phyloP scores from a whole-genome alignment of 2,888 invertebrate genomes.

The Tenthredo livida region DNA sequence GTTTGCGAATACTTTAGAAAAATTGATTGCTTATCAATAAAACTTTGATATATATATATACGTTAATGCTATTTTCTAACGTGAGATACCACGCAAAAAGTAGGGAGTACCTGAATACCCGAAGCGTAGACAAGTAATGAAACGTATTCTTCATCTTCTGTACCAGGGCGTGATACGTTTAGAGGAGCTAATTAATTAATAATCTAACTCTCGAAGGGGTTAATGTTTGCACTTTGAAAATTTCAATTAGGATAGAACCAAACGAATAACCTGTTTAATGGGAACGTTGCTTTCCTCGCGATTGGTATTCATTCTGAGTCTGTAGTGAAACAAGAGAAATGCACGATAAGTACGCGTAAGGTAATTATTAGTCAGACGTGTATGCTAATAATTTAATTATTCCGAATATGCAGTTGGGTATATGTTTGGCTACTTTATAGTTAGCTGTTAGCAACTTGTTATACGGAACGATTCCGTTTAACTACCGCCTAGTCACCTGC shows the following conservation, averaged over 20 bases:
- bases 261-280: slow-evolving; percentile 24
- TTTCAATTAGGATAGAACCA: slow-evolving; percentile 10
- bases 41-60: no score
- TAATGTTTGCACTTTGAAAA: background rate
- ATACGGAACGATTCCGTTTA: slow-evolving; percentile 14
- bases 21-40: background rate
- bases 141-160: background rate
- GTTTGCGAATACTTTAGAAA: background rate
- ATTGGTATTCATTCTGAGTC: slow-evolving; percentile 42
- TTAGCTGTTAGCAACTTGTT: slow-evolving; percentile 35
- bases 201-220: background rate
- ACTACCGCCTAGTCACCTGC: slow-evolving; percentile 6
- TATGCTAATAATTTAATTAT: slow-evolving; percentile 43
- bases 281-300: slow-evolving; percentile 18
- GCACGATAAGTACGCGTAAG: slow-evolving; percentile 40
- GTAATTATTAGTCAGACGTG: slow-evolving; percentile 48
- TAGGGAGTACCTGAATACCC: background rate
- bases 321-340: slow-evolving; percentile 33
- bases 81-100: background rate
- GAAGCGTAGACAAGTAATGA: background rate
- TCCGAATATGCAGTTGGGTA: background rate
- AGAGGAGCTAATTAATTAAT: background rate
- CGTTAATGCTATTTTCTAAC: background rate
- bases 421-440: slow-evolving; percentile 6
- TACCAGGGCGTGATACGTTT: background rate